A percentile compares a stretch with the other conserved stretches of the same genome.
phyloP scores from a whole-genome alignment of 2,797 vertebrate species.

The Toxotes lorentzi region DNA sequence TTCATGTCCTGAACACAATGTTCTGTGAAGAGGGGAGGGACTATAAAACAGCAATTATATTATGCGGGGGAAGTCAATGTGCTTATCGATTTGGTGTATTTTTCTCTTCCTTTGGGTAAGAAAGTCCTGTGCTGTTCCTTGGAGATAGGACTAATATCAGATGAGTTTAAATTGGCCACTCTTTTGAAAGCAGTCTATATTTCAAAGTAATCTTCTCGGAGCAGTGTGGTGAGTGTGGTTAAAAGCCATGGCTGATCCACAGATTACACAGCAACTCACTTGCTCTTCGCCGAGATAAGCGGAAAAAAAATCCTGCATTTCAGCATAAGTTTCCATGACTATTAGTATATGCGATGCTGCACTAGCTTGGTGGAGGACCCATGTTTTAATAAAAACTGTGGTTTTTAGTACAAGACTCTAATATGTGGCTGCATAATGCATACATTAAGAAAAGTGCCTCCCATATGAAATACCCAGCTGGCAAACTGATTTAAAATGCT shows the following conservation, averaged over 20 bases:
- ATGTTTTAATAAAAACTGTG: slow-evolving; percentile 57
- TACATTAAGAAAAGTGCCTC: slow-evolving; percentile 42
- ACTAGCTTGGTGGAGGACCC: slow-evolving; percentile 30
- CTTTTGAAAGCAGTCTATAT: slow-evolving; percentile 61
- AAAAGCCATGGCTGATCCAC: slow-evolving; percentile 67
- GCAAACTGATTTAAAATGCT: slow-evolving; percentile 35
- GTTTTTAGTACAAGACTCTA: slow-evolving; percentile 34
- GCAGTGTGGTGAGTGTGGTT: slow-evolving; percentile 55
- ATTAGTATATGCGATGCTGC: slow-evolving; percentile 38
- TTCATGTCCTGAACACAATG: slow-evolving; percentile 75
- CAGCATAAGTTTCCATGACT: slow-evolving; percentile 36
- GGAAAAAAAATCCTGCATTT: slow-evolving; percentile 45
- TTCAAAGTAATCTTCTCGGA: slow-evolving; percentile 71
- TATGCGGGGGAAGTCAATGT: slow-evolving; percentile 56
- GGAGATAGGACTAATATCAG: slow-evolving; percentile 63
- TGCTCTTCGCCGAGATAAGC: slow-evolving; percentile 58
- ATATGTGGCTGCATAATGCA: slow-evolving; percentile 38
- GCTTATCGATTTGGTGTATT: slow-evolving; percentile 62
- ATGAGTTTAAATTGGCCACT: slow-evolving; percentile 55
- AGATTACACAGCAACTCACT: slow-evolving; percentile 69
- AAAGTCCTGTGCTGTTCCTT: slow-evolving; percentile 59
- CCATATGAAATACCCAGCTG: slow-evolving; percentile 4
- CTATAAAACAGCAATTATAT: slow-evolving; percentile 58
- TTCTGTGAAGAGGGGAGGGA: slow-evolving; percentile 54
- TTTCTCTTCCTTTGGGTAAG: slow-evolving; percentile 46